Conservation (phyloP, 2,888 invertebrate genomes). For the Zygaena filipendulae region DNA sequence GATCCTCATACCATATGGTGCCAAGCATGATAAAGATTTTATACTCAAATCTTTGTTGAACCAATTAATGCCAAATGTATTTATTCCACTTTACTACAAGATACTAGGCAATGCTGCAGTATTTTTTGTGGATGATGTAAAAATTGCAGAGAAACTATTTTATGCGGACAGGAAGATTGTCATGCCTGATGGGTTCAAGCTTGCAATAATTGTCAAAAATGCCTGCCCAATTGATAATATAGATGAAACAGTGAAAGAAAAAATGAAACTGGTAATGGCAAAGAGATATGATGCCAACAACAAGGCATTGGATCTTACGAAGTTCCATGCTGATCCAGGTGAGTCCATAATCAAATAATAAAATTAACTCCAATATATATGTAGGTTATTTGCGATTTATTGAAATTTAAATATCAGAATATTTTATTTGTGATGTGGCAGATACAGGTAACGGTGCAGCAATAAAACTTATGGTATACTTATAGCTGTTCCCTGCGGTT, state of each 20-base stretch:
- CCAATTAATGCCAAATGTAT: conserved; percentile 72
- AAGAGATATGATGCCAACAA: conserved; percentile 79
- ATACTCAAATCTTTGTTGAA: conserved; percentile 70
- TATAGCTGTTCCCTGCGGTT: too few relatives aligned
- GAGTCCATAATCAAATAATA: conserved; percentile 14
- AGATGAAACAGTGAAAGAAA: conserved; percentile 75
- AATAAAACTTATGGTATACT: too few relatives aligned
- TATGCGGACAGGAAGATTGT: conserved; percentile 75
- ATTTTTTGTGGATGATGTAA: conserved; percentile 83
- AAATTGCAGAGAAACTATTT: conserved; percentile 76
- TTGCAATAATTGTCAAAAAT: conserved; percentile 72
- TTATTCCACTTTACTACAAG: conserved; percentile 74
- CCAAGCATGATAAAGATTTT: conserved; percentile 78
- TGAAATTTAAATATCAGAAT: too few relatives aligned
- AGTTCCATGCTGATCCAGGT: conserved; percentile 82
- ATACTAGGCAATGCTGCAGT: conserved; percentile 71
- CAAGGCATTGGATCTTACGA: conserved; percentile 82
- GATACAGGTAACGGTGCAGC: too few relatives aligned
- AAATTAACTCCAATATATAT: neutral
- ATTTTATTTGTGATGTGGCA: too few relatives aligned
- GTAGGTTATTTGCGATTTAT: too few relatives aligned
- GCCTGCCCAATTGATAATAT: conserved; percentile 74
- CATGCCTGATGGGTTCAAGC: conserved; percentile 77
- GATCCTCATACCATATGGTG: conserved; percentile 76
- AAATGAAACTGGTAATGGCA: conserved; percentile 83